These are phyloP conservation scores for Pammene fasciana DNA, from an alignment of 2,888 invertebrate species.

Conservation along the genomic window DNA sequence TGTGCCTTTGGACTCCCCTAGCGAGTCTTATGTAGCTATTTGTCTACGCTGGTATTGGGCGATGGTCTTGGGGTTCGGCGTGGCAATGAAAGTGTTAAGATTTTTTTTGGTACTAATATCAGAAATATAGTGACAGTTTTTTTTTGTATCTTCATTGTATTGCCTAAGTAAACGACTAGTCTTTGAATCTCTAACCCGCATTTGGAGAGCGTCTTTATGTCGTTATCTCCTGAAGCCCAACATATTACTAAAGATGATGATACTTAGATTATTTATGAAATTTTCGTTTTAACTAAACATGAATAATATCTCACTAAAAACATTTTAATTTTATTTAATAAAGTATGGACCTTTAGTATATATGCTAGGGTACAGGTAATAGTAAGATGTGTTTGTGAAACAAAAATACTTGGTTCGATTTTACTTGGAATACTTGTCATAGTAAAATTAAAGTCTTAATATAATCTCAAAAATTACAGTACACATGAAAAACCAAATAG, in stretches of 20 bases:
- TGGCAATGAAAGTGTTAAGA: too few relatives aligned
- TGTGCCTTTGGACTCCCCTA: too few relatives aligned
- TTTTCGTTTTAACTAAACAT: too few relatives aligned
- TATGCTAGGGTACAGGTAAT: background rate
- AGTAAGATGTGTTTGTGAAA: background rate
- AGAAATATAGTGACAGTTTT: too few relatives aligned
- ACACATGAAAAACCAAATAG: background rate
- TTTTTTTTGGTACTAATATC: too few relatives aligned
- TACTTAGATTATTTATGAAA: too few relatives aligned
- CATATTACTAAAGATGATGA: background rate
- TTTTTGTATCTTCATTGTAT: background rate
- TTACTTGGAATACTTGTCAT: background rate
- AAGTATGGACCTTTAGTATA: too few relatives aligned
- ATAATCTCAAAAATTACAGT: slow-evolving; percentile 21
- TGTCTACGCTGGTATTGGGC: too few relatives aligned
- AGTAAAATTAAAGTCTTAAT: slow-evolving; percentile 16
- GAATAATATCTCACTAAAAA: too few relatives aligned
- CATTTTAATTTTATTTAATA: too few relatives aligned
- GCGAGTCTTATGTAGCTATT: too few relatives aligned
- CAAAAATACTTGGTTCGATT: background rate
- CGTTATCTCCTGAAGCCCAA: background rate
- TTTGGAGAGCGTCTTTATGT: slow-evolving; percentile 19
- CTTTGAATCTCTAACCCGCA: background rate
- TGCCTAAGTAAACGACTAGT: background rate
- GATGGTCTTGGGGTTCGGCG: too few relatives aligned